Evolutionary conservation across 2,113 vertebrate species (phyloP).

Genomic region (Nycticebus coucang): DNA sequence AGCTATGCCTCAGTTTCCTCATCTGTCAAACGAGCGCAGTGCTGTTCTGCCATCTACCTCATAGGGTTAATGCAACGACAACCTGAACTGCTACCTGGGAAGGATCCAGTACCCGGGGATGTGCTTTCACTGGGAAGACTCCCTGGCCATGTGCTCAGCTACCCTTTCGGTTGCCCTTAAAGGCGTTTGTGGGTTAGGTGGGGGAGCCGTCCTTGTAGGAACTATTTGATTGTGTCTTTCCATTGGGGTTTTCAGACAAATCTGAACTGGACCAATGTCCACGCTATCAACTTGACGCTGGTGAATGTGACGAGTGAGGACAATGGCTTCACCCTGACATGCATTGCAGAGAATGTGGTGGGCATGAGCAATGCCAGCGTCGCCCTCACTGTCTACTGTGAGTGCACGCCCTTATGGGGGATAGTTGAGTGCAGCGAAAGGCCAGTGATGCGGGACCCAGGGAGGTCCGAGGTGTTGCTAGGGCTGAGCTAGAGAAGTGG

Average conservation of each 20-base stretch:
- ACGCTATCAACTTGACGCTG: conserved; percentile 96
- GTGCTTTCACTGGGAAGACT: neutral
- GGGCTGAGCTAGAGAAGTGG: neutral
- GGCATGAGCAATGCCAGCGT: conserved; percentile 97
- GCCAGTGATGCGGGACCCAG: neutral
- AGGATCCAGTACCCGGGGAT: neutral
- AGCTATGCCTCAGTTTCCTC: neutral
- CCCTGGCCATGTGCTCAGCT: neutral
- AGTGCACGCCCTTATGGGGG: conserved; percentile 77
- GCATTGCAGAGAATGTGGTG: conserved; percentile 98
- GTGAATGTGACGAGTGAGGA: conserved; percentile 96
- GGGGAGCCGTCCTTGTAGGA: too few relatives aligned
- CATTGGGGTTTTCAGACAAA: conserved; percentile 88
- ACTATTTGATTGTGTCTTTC: neutral
- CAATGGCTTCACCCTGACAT: conserved; percentile 94
- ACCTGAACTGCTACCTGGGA: accelerated
- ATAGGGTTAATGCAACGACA: neutral
- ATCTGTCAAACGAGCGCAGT: neutral
- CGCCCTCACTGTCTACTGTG: conserved; percentile 95
- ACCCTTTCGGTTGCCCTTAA: neutral
- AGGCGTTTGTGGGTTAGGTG: neutral
- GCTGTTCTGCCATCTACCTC: neutral
- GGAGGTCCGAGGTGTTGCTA: neutral
- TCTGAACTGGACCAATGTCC: conserved; percentile 96
- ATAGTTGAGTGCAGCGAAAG: neutral